Evolutionary conservation across 2,888 invertebrate species (phyloP).

Genomic region (Yponomeuta evonymella): DNA sequence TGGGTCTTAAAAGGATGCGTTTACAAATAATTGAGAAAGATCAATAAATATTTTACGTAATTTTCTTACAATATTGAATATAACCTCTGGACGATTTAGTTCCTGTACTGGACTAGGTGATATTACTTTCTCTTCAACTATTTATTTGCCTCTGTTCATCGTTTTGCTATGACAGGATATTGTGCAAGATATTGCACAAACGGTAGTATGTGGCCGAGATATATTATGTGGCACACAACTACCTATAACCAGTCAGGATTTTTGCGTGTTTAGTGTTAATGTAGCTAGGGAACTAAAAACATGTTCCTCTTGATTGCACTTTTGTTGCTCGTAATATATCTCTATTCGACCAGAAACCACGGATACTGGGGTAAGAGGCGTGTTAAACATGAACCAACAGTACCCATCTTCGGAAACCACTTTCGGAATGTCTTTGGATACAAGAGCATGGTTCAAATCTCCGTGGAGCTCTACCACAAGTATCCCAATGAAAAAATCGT

Average conservation of each 20-base stretch:
- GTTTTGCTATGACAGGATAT: too few relatives aligned
- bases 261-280: neutral
- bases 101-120: too few relatives aligned
- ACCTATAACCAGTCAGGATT: neutral
- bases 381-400: slow-evolving; percentile 43
- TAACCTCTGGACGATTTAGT: too few relatives aligned
- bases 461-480: slow-evolving; percentile 14
- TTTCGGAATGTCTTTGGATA: slow-evolving; percentile 34
- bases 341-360: slow-evolving; percentile 41
- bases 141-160: too few relatives aligned
- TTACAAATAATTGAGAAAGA: too few relatives aligned
- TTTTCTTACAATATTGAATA: too few relatives aligned
- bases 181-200: too few relatives aligned
- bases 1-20: too few relatives aligned
- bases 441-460: slow-evolving; percentile 25
- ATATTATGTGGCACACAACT: neutral
- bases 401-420: slow-evolving; percentile 48
- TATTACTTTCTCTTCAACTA: too few relatives aligned
- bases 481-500: slow-evolving; percentile 14
- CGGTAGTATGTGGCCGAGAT: too few relatives aligned
- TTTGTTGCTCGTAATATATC: slow-evolving; percentile 30
- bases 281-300: neutral
- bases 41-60: too few relatives aligned
- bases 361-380: slow-evolving; percentile 47
- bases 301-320: slow-evolving; percentile 9